Percentiles rank a stretch among this genome's conserved stretches.
Evolutionary conservation across 2,113 vertebrate genomes (phyloP).

Genomic region (Eira barbara): DNA sequence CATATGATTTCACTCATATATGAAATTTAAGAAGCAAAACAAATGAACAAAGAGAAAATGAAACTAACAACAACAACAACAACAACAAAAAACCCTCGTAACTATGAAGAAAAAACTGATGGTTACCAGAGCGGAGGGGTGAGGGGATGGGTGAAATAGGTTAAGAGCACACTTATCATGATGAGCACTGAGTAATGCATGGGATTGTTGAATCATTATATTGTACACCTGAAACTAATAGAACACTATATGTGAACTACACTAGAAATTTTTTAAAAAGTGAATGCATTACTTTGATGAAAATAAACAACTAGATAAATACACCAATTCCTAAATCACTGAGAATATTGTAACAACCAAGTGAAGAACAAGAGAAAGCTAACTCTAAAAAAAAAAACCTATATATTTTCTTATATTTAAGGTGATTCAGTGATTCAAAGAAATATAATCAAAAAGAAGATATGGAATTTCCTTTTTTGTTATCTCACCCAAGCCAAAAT

Average conservation of each 20-base stretch:
- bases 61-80: background rate
- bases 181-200: background rate
- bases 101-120: background rate
- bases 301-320: background rate
- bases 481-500: background rate
- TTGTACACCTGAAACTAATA: background rate
- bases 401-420: background rate
- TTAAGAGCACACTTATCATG: background rate
- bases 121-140: background rate
- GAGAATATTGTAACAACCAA: background rate
- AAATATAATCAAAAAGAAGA: background rate
- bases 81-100: background rate
- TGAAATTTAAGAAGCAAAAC: background rate
- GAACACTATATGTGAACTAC: background rate
- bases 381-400: background rate
- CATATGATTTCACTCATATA: background rate
- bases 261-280: background rate
- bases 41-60: background rate
- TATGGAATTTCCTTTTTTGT: background rate
- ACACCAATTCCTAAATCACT: background rate
- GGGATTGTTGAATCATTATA: background rate
- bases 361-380: background rate
- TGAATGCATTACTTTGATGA: background rate
- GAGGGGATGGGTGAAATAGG: background rate
- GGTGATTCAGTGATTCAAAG: background rate